A percentile compares a stretch with the other conserved stretches of the same genome.
phyloP scores from a whole-genome alignment of 1,140 invertebrate genomes.

The Diploscapter pachys region DNA sequence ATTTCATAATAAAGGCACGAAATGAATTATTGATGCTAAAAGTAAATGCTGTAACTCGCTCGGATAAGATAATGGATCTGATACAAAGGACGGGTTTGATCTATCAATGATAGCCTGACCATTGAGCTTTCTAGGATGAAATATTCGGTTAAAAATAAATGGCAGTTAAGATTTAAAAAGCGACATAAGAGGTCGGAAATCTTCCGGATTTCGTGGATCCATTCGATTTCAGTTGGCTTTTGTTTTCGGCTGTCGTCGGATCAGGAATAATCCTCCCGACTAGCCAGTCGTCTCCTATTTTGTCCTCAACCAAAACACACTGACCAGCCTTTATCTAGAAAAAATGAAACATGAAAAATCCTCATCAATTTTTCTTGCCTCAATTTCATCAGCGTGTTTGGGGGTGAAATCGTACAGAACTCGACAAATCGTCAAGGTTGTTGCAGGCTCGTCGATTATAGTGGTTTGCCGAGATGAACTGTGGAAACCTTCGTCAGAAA shows the following conservation, averaged over 20 bases:
- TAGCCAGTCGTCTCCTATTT: slow-evolving; percentile 37
- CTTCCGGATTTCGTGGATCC: neutral
- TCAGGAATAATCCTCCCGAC: slow-evolving; percentile 29
- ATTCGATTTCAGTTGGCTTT: neutral
- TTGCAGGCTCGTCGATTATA: slow-evolving; percentile 22
- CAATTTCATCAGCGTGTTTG: slow-evolving; percentile 31
- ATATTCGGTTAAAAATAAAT: neutral
- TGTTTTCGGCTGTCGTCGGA: neutral
- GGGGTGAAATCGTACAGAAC: slow-evolving; percentile 37
- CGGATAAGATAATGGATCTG: neutral
- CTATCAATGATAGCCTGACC: neutral
- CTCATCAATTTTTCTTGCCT: neutral
- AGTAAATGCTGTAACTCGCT: neutral
- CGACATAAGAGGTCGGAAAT: slow-evolving; percentile 32
- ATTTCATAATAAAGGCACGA: too few relatives aligned
- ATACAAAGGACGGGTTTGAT: neutral
- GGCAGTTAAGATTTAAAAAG: neutral
- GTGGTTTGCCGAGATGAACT: slow-evolving; percentile 11
- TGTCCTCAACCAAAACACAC: slow-evolving; percentile 34
- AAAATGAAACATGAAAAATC: neutral
- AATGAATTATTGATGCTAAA: neutral
- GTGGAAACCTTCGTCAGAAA: slow-evolving; percentile 37
- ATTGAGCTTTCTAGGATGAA: neutral
- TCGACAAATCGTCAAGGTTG: slow-evolving; percentile 22
- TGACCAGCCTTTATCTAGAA: slow-evolving; percentile 37